phyloP scores from a whole-genome alignment of 2,113 vertebrate genomes.

The Phylloscopus whistleri region DNA sequence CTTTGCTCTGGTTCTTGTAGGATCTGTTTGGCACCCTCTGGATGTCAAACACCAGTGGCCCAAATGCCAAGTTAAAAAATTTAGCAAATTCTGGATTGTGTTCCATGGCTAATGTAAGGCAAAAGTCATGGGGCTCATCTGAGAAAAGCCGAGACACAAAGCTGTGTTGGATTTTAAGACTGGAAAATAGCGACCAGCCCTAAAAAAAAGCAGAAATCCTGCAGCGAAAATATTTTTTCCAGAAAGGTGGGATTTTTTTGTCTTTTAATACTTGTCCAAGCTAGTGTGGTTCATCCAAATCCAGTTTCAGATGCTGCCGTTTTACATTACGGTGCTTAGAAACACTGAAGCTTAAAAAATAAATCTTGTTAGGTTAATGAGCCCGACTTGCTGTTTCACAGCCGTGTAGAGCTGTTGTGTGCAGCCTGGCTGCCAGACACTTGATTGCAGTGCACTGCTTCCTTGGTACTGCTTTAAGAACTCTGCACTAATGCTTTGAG shows the following conservation, averaged over 20 bases:
- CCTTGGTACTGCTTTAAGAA: not conserved
- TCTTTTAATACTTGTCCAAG: not conserved
- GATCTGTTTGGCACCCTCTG: not conserved
- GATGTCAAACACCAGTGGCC: not conserved
- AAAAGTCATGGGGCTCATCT: not conserved
- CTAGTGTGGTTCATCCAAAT: not conserved
- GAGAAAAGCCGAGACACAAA: not conserved
- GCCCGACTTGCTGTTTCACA: rapidly evolving
- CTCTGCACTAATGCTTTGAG: not conserved
- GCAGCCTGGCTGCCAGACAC: not conserved
- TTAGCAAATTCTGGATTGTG: rapidly evolving
- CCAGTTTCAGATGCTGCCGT: not conserved
- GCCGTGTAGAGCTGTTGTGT: not conserved
- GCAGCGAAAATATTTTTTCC: too few relatives aligned
- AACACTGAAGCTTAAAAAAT: not conserved
- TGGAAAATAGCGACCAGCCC: not conserved
- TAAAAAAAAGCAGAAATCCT: not conserved
- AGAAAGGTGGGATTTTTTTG: not conserved
- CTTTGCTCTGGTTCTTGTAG: not conserved
- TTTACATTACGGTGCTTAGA: not conserved
- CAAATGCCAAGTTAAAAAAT: not conserved
- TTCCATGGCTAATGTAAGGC: rapidly evolving
- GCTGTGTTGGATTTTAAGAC: not conserved
- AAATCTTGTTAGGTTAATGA: not conserved
- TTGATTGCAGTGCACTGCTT: not conserved